Base-by-base conservation (phyloP, 2,113 vertebrate genomes). In the Clinocottus analis region DNA sequence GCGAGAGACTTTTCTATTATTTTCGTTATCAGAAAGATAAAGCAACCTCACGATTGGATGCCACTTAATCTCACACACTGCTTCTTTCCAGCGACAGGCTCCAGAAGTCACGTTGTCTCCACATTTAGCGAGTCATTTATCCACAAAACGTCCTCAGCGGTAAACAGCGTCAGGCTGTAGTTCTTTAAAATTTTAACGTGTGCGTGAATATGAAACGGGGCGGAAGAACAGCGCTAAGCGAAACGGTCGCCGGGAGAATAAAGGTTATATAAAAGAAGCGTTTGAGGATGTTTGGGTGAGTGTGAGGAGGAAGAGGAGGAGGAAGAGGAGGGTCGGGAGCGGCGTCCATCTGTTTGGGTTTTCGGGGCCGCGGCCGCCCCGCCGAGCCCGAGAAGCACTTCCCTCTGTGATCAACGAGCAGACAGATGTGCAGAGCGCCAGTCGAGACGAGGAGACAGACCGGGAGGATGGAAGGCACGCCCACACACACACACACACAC, bases 361-460 rank as follows among this genome's bases (percentile, higher is more conserved):
- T 83, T 75, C 13, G 55, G 67, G 73, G 63, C 77, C 65, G 21
- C 2, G 31, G 55, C 60, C 23, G 70, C 70, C 83, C 82, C 41
- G 78, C 78, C 83, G 80, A 66, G 80, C 39, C 51, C 41, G 35
- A 14, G 45, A 70, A 62, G 71, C 49, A 66, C 78, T 82, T 84
- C 79, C 75, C 75, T 37, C 75, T 91, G 87, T 85, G 90, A 90
- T 88, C 89, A 85, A 66, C 74, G 67, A 91, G 72, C 62, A 75
- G 78, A 62, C 73, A 86, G 77, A 91, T 82, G 86, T 84, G 80
- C 79, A 87, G 85, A 90, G 76, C 80, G 49, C 66, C 66, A 75
- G 72, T 39, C 14, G 63, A 82, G 76, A 77, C 45, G 73, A 80
- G 70, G 56, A 85, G 79, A 83, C 63, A 86, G 80, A 66, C 69